Conservation (phyloP, 1,140 invertebrate species). For the Venustaconcha ellipsiformis region DNA sequence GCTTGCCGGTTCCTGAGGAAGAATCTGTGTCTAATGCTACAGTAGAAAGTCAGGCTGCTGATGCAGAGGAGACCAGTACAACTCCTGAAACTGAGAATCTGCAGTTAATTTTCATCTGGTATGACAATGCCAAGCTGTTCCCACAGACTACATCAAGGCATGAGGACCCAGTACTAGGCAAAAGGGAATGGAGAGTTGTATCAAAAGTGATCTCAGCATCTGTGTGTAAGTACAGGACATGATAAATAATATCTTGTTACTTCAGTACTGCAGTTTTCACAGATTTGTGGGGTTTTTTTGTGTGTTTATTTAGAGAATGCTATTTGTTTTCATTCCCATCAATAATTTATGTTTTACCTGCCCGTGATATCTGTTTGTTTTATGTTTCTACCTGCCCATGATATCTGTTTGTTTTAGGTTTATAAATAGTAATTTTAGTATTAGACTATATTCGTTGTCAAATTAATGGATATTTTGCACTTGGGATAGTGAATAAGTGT, state of each 20-base stretch:
- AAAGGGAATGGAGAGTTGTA: conserved; percentile 43
- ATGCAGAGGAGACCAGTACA: background rate
- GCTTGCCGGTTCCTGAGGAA: background rate
- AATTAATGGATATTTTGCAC: too few relatives aligned
- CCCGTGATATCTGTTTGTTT: too few relatives aligned
- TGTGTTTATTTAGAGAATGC: background rate
- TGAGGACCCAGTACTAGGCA: conserved; percentile 43
- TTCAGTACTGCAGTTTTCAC: background rate
- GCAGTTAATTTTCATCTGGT: conserved; percentile 57
- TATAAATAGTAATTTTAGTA: too few relatives aligned
- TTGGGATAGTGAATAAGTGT: too few relatives aligned
- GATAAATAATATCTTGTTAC: background rate
- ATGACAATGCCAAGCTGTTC: conserved; percentile 59
- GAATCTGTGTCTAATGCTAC: conserved; percentile 1
- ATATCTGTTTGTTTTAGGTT: too few relatives aligned
- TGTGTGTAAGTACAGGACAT: conserved; percentile 47
- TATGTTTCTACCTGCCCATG: too few relatives aligned
- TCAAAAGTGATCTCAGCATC: conserved; percentile 50
- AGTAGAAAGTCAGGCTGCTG: too few relatives aligned
- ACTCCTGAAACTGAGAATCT: background rate
- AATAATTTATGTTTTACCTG: too few relatives aligned
- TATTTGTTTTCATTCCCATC: too few relatives aligned
- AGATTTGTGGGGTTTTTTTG: background rate
- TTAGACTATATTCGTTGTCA: too few relatives aligned
- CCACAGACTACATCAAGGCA: conserved; percentile 43